phyloP scores from a whole-genome alignment of 2,888 invertebrate genomes.

The Glyphotaelius pellucidus region DNA sequence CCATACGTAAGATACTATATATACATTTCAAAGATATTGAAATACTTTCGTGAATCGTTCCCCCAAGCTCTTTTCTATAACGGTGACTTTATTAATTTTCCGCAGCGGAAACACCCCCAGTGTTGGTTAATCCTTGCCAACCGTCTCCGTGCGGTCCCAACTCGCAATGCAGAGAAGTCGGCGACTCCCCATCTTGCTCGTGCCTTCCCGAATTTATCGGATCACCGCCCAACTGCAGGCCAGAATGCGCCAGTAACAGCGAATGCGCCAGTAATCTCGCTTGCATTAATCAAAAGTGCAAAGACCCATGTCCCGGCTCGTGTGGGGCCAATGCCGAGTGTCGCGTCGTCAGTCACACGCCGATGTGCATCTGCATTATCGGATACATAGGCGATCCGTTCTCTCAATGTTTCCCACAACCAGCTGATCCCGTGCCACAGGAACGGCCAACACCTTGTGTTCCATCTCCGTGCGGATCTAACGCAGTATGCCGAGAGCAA shows the following conservation, averaged over 20 bases:
- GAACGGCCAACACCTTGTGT: constrained; percentile 78
- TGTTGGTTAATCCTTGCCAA: constrained; percentile 81
- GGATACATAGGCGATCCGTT: constrained; percentile 89
- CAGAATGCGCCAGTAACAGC: constrained; percentile 87
- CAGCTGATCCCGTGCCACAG: constrained; percentile 70
- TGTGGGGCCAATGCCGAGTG: constrained; percentile 87
- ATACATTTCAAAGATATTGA: background rate
- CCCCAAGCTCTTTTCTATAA: background rate
- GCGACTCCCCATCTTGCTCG: constrained; percentile 85
- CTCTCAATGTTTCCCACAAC: constrained; percentile 78
- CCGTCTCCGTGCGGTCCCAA: constrained; percentile 91
- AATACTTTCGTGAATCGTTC: background rate
- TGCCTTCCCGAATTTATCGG: constrained; percentile 83
- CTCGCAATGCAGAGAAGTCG: constrained; percentile 82
- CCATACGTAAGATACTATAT: constrained; percentile 71
- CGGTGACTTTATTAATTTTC: constrained; percentile 28
- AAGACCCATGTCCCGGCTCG: constrained; percentile 84
- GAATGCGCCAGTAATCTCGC: constrained; percentile 84
- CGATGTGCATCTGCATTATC: constrained; percentile 82
- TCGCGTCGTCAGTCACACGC: constrained; percentile 85
- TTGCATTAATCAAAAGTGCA: constrained; percentile 87
- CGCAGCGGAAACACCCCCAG: constrained; percentile 73
- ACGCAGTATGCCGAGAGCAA: constrained; percentile 80
- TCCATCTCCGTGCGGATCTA: constrained; percentile 81
- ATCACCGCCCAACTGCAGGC: constrained; percentile 86